Conservation (phyloP, 2,113 vertebrate species). For the Eupsittula cactorum region DNA sequence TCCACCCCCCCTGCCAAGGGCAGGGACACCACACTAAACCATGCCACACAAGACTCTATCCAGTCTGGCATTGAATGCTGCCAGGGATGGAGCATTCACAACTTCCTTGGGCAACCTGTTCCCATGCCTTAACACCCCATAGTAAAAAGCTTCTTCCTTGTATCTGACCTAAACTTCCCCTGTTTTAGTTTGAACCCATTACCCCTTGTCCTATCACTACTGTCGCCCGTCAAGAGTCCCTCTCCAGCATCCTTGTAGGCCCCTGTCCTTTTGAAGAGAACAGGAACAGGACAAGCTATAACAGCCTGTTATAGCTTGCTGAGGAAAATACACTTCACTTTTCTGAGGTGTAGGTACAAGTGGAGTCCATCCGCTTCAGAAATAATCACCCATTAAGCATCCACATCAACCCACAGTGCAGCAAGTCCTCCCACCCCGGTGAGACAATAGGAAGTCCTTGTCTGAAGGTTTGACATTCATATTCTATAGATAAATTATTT, state of each 20-base stretch:
- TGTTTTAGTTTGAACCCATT: not conserved
- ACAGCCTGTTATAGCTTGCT: accelerated
- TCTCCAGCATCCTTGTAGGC: not conserved
- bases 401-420: not conserved
- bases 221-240: not conserved
- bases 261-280: not conserved
- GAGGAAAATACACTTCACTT: not conserved
- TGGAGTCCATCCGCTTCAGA: not conserved
- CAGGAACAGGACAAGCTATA: not conserved
- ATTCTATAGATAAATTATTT: conserved; percentile 63
- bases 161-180: not conserved
- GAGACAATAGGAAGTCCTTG: not conserved
- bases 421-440: not conserved
- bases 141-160: not conserved
- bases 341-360: not conserved
- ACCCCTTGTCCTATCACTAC: not conserved
- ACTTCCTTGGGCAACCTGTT: not conserved
- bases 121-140: not conserved
- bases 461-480: conserved; percentile 8
- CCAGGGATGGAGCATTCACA: not conserved
- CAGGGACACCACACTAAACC: not conserved
- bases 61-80: not conserved
- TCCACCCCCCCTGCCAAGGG: not conserved
- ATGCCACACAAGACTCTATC: not conserved
- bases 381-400: not conserved